phyloP scores from a whole-genome alignment of 2,888 invertebrate genomes.

The Nymphalis urticae region DNA sequence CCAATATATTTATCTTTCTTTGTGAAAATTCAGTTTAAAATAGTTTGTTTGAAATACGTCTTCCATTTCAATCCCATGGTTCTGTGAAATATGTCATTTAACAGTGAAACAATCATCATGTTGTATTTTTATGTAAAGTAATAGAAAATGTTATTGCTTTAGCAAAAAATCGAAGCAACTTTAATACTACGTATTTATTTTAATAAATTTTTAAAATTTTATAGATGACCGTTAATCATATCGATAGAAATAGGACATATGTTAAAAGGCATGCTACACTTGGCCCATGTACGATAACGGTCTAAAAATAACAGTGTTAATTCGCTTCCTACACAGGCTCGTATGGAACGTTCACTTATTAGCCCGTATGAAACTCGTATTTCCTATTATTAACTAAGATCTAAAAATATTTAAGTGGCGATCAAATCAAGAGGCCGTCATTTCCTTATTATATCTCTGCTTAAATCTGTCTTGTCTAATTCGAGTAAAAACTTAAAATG shows the following conservation, averaged over 20 bases:
- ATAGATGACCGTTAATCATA: too few relatives aligned
- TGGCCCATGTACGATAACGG: constrained; percentile 58
- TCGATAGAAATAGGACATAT: not conserved
- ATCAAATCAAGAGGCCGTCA: not conserved
- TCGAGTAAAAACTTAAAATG: not conserved
- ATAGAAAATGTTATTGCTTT: not conserved
- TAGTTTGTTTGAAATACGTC: too few relatives aligned
- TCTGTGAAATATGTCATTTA: not conserved
- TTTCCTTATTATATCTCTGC: not conserved
- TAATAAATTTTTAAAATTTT: too few relatives aligned
- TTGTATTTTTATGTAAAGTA: too few relatives aligned
- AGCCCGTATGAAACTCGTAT: constrained; percentile 32
- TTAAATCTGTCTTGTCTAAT: not conserved
- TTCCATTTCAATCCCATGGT: too few relatives aligned
- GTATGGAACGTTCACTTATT: constrained; percentile 60
- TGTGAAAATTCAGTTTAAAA: too few relatives aligned
- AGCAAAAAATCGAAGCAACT: not conserved
- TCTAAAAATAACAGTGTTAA: constrained; percentile 67
- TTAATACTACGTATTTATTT: not conserved
- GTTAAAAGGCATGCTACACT: constrained; percentile 41
- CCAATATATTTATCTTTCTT: not conserved
- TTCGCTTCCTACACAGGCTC: constrained; percentile 62
- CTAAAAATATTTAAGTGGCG: not conserved
- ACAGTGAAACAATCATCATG: not conserved
- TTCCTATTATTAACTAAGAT: constrained; percentile 8